Evolutionary conservation across 1,140 invertebrate genomes (phyloP).

Genomic region (Hermetia illucens): DNA sequence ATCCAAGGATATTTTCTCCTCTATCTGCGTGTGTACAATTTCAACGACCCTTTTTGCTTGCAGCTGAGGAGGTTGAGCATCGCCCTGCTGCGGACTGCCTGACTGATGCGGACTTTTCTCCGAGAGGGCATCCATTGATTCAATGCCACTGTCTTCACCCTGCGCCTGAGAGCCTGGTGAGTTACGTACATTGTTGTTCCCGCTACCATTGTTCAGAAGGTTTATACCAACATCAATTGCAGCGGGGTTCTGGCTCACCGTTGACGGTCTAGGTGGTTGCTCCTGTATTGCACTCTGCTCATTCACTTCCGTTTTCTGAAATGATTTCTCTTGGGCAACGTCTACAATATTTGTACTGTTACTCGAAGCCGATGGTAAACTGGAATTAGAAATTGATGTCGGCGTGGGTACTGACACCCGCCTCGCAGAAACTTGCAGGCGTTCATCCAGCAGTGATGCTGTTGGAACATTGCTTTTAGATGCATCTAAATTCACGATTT

Average conservation of each 20-base stretch:
- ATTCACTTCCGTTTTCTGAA: conserved; percentile 13
- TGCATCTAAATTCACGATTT: too few species aligned
- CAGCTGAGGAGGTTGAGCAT: conserved; percentile 5
- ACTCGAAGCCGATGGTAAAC: too few species aligned
- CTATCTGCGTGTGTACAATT: neutral
- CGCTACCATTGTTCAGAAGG: neutral
- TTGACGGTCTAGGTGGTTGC: conserved; percentile 20
- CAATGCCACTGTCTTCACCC: conserved; percentile 82
- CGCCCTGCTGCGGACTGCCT: conserved; percentile 32
- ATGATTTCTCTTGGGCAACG: conserved; percentile 25
- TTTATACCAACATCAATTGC: too few species aligned
- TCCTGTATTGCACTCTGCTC: conserved; percentile 12
- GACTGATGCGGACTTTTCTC: conserved; percentile 84
- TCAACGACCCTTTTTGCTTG: neutral
- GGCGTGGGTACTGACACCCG: too few species aligned
- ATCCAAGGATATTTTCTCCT: neutral
- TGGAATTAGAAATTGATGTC: too few species aligned
- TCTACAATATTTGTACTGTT: too few species aligned
- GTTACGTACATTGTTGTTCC: conserved; percentile 15
- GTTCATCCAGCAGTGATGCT: too few species aligned
- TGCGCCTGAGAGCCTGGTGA: conserved; percentile 40
- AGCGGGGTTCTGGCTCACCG: too few species aligned
- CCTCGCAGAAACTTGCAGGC: too few species aligned
- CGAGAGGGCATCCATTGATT: conserved; percentile 83
- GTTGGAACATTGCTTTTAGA: too few species aligned